Evolutionary conservation across 2,113 vertebrate genomes (phyloP), one percentile per base, ranked within the genome.

Genomic region (Clinocottus analis): DNA sequence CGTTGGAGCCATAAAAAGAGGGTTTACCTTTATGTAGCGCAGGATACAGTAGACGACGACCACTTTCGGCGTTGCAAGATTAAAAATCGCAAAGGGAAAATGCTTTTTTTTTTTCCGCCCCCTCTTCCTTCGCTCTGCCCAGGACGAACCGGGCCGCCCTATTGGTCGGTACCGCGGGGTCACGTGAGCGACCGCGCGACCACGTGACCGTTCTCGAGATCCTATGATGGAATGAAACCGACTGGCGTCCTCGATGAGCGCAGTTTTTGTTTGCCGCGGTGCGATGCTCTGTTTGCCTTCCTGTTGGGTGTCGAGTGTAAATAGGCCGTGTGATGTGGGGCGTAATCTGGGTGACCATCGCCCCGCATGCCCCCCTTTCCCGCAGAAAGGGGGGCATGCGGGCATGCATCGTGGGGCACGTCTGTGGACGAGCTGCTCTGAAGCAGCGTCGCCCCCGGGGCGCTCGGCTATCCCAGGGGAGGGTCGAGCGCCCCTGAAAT

Each of bases 1-100:
- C 3, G 25, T 5, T 35, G 71, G 12, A 60, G 73, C 29, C 3
- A 67, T 51, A 66, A 78, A 88, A 83, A 41, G 72, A 69, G 75
- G 25, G 49, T 85, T 90, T 94, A 93, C 95, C 39, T 93, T 90
- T 85, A 88, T 74, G 91, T 78, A 72, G 93, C 82, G 82, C 93
- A 84, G 79, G 93, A 94, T 94, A 94, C 72, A 51, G 74, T 74
- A 53, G 95, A 96, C 94, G 96, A 95, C 82, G 93, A 92, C 92
- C 93, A 89, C 95, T 94, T 94, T 96, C 91, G 83, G 88, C 64
- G 94, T 93, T 95, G 95, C 76, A 92, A 91, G 95, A 96, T 93
- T 94, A 91, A 91, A 93, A 94, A 95, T 96, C 95, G 94, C 91
- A 95, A 93, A 90, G 41, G 92, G 92, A 83, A 93, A 95, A 94